Evolutionary conservation across 35 echinoderm and acorn worm genomes (phyloP).

Genomic region (Eucidaris tribuloides): DNA sequence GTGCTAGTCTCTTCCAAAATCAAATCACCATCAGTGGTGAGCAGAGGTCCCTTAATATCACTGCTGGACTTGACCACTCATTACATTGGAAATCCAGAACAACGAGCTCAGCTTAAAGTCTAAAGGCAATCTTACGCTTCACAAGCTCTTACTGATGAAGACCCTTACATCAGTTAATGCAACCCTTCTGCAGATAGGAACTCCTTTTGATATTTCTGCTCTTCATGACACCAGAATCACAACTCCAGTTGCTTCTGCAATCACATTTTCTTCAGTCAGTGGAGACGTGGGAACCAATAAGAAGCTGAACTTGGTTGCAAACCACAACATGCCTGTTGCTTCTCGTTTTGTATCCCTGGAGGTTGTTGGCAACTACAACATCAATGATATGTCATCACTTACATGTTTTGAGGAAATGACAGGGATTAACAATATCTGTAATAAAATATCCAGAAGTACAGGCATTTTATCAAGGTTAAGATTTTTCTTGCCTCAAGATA

Average conservation of each 20-base stretch:
- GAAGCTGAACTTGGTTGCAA: not conserved
- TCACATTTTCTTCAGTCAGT: not conserved
- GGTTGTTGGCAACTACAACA: constrained; percentile 48
- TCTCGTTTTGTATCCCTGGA: constrained; percentile 47
- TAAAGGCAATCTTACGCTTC: not conserved
- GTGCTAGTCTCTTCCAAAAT: not conserved
- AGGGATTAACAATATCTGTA: too few species aligned
- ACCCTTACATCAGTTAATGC: constrained; percentile 23
- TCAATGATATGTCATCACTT: constrained; percentile 39
- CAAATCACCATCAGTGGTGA: not conserved
- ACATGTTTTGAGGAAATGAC: constrained; percentile 40
- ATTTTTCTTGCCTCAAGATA: too few species aligned
- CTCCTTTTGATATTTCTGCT: constrained; percentile 11
- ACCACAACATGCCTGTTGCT: constrained; percentile 5
- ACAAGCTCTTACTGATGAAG: not conserved
- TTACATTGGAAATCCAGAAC: not conserved
- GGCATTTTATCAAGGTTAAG: too few species aligned
- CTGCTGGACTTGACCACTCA: not conserved
- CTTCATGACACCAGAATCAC: not conserved
- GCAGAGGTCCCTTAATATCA: not conserved
- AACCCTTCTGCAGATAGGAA: not conserved
- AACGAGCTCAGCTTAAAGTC: not conserved
- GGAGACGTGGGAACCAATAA: not conserved
- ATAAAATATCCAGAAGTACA: too few species aligned
- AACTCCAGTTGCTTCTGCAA: not conserved